Evolutionary conservation across 2,888 invertebrate genomes (phyloP), one percentile per base, ranked within the genome.

Genomic region (Drosophila koepferae): DNA sequence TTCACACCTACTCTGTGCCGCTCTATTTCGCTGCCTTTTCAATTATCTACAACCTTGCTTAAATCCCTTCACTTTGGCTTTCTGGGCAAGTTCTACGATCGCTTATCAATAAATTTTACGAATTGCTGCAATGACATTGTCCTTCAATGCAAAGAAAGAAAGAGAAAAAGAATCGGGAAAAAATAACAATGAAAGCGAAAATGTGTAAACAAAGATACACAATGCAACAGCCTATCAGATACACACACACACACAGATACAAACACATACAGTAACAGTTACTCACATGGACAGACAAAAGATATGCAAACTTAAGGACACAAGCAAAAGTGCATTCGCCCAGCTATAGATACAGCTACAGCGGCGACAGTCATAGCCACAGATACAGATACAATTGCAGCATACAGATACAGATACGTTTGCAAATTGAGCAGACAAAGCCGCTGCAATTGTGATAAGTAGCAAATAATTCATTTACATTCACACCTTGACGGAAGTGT

Each of bases 241-340:
- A 71, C 36, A 61, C 51, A 66, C 36, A 38, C 54, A 38, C n/a
- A 54, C n/a, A 18, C 44, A 10, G n/a, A n/a, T 18, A 41, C 46
- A n/a, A n/a, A 55, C n/a, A 54, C 40, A 44, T 16, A 34, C 63
- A 62, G 38, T 6, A 38, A 38, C 40, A 20, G 48, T 54, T 12
- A 66, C 16, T 9, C 48, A 40, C 40, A 40, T 40, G 31, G 31
- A 31, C 49, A 49, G 31, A 49, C 43, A 54, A 72, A 46, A 75
- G 71, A 76, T 54, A 73, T 56, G 58, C 67, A 55, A 66, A 70
- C 81, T 81, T 91, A 91, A 91, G 91, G 91, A 91, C 90, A 84
- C 84, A 78, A 82, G 91, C 91, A 63, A 60, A 73, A 86, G 84
- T 82, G 70, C 69, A 48, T 63, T 74, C 67, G 64, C 70, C 71